Evolutionary conservation across 2,113 vertebrate species (phyloP), one percentile per base, ranked within the genome.

Genomic region (Misgurnus anguillicaudatus): DNA sequence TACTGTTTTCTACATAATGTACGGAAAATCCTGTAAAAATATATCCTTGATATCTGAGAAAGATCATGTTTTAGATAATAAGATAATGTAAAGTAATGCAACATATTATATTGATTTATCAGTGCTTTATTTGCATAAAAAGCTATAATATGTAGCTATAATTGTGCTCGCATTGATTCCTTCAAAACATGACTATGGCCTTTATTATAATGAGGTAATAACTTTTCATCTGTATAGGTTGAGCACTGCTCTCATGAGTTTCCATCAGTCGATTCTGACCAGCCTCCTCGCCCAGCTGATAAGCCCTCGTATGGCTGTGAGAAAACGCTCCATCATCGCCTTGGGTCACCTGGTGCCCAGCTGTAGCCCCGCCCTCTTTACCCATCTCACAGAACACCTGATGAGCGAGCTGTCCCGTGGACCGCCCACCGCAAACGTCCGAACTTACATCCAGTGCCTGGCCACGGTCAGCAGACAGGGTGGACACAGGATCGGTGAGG

Each of bases 391-490:
- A 0, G 94, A 96, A 69, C 94, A 98, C 79, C 92, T 99, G 73
- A 81, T 97, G 78, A 84, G 88, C 0, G 94, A 94, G 87, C 86
- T 96, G 60, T 82, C 90, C 13, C 92, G 87, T 8, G 93, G 91
- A 0, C 89, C 91, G 39, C 92, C 94, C 41, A 94, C 94, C 0
- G 94, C 95, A 0, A 89, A 93, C 67, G 93, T 94, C 7, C 94
- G 95, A 74, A 98, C 97, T 0, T 96, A 97, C 87, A 95, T 98
- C 84, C 97, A 99, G 82, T 98, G 96, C 78, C 79, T 98, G 3
- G 96, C 95, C 31, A 94, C 95, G 21, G 88, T 99, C 71, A 96
- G 95, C 71, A 92, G 95, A 55, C 95, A 96, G 87, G 97, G 97
- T 0, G 97, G 97, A 48, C 95, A 98, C 89, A 93, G 95, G 84